Conservation (phyloP, 2,888 invertebrate genomes). For the Drosophila greeni region DNA sequence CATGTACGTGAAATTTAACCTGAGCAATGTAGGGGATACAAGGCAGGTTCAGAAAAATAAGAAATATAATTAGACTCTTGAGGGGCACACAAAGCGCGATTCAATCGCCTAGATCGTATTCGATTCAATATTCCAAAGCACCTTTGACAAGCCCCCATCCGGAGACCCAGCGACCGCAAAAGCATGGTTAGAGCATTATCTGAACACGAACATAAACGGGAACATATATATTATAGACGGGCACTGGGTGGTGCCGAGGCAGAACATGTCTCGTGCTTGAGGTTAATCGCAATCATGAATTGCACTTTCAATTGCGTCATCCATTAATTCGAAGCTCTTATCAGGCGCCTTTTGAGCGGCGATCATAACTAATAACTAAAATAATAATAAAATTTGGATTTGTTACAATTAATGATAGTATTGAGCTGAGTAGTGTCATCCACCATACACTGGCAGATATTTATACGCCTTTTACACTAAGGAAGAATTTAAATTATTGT, state of each 20-base stretch:
- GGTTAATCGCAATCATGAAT: conserved; percentile 59
- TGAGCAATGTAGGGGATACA: neutral
- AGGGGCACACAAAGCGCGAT: neutral
- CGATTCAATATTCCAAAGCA: neutral
- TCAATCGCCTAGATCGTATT: neutral
- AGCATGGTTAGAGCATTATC: conserved; percentile 12
- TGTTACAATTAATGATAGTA: conserved; percentile 6
- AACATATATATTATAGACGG: neutral
- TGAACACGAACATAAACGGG: conserved; percentile 1
- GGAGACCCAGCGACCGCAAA: neutral
- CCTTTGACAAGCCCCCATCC: conserved; percentile 9
- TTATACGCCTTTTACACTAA: neutral
- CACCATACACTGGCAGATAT: neutral
- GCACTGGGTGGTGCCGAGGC: conserved; percentile 1
- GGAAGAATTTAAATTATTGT: neutral
- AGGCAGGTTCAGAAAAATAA: neutral
- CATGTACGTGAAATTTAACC: conserved; percentile 1
- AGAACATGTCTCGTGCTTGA: conserved; percentile 54
- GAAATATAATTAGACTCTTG: neutral
- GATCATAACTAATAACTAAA: conserved; percentile 39
- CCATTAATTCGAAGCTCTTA: conserved; percentile 45
- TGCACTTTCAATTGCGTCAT: conserved; percentile 67
- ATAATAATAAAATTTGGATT: neutral
- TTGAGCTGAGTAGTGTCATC: conserved; percentile 4
- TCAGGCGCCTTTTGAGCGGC: conserved; percentile 39